Base-by-base conservation (phyloP, 2,888 invertebrate genomes). In the Lasioglossum figueresi region DNA sequence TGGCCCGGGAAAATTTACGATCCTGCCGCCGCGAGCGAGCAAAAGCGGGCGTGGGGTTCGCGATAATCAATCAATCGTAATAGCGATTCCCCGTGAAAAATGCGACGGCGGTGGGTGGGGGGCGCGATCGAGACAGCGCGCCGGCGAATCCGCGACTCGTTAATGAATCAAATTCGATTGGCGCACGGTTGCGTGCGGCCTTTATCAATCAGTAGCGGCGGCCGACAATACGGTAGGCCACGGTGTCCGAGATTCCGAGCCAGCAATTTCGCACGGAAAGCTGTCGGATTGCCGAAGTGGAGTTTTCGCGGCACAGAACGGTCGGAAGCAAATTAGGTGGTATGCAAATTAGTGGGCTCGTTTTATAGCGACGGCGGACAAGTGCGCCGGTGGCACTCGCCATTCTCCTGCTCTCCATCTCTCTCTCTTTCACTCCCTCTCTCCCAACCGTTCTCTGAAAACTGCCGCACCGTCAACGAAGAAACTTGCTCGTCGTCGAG, bases 141-240 rank as follows among this genome's bases (percentile, higher is more conserved):
- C 56, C 56, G 66, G 8, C 63, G 45, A 66, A 34, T 40, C 43
- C 56, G 77, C 27, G 43, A 88, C 81, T 74, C 76, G 75, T 71
- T 72, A 83, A 86, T 76, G 77, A 76, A 52, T 76, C 76, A 87
- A 83, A 89, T 74, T 74, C 74, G 83, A 88, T 83, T 79, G 68
- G n/a, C 68, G 34, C 31, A 56, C 27, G 52, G 43, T 34, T 31
- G 34, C 27, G 45, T 23, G 45, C n/a, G 23, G n/a, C 71, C 72
- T 83, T 74, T 83, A 68, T 73, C 83, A 77, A 77, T 77, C 83
- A n/a, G 12, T 4, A 59, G 48, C 23, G 31, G 34, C 31, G 5
- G 27, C 27, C 70, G 70, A 40, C 40, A 70, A 70, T 68, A 68
- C 68, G 68, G 19, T 68, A 40, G 12, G 40, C 63, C 63, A 56